phyloP scores from a whole-genome alignment of 2,888 invertebrate genomes.

The Meganola albula region DNA sequence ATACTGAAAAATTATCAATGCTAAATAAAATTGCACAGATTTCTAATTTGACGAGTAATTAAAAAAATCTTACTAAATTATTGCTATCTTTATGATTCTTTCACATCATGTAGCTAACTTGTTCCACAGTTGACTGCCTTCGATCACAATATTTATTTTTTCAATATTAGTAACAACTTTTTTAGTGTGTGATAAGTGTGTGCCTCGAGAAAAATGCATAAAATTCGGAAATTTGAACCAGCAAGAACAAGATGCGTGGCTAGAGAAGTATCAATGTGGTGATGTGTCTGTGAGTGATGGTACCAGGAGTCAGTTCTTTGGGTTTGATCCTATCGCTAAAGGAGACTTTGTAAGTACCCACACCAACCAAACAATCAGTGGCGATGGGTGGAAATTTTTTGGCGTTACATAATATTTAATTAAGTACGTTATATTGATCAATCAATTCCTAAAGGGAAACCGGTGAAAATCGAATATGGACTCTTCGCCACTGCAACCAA shows the following conservation, averaged over 20 bases:
- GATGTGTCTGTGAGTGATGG: slow-evolving; percentile 20
- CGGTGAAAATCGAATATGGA: too few species aligned
- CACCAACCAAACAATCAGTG: too few species aligned
- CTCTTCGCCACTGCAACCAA: too few species aligned
- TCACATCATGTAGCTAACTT: background rate
- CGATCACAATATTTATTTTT: background rate
- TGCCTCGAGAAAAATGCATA: slow-evolving; percentile 39
- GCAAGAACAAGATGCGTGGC: slow-evolving; percentile 45
- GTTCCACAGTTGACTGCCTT: too few species aligned
- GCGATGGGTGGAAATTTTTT: too few species aligned
- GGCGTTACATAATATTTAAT: too few species aligned
- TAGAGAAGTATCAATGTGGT: slow-evolving; percentile 37
- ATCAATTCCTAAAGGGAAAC: too few species aligned
- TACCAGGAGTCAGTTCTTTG: slow-evolving; percentile 24
- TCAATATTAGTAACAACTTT: slow-evolving; percentile 3
- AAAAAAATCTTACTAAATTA: background rate
- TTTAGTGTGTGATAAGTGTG: slow-evolving; percentile 52
- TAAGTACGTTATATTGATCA: too few species aligned
- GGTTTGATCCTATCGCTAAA: slow-evolving; percentile 35
- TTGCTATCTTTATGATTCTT: background rate
- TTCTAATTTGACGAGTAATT: background rate
- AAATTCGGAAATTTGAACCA: slow-evolving; percentile 35
- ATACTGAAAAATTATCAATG: too few species aligned
- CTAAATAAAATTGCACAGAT: too few species aligned
- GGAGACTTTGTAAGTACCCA: slow-evolving; percentile 46